phyloP scores from a whole-genome alignment of 2,113 vertebrate genomes.

The Mormyrus lacerda region DNA sequence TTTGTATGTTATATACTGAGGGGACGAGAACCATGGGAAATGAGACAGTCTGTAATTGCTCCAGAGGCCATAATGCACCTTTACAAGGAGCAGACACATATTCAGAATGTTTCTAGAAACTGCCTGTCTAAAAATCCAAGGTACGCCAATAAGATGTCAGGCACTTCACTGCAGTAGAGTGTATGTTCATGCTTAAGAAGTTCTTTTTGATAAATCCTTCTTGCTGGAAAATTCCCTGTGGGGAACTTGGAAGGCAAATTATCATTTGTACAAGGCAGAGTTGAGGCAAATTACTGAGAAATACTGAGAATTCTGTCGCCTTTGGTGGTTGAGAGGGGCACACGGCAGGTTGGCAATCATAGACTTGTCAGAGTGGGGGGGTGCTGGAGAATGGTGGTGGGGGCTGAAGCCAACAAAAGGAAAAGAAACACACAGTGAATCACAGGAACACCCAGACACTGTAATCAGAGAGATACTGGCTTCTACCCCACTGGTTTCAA shows the following conservation, averaged over 20 bases:
- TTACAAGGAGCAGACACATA: neutral
- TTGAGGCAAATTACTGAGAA: neutral
- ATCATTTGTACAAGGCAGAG: neutral
- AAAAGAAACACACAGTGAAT: neutral
- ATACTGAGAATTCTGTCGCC: neutral
- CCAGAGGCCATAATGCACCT: neutral
- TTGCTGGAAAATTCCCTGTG: neutral
- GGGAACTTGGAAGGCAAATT: neutral
- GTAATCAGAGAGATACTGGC: neutral
- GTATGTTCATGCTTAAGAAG: neutral
- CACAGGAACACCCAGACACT: neutral
- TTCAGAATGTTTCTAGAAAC: neutral
- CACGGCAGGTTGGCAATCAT: neutral
- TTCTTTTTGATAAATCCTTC: neutral
- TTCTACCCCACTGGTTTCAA: neutral
- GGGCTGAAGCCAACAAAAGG: neutral
- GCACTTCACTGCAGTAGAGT: neutral
- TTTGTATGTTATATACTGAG: neutral
- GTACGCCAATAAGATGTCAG: neutral
- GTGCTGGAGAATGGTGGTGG: neutral
- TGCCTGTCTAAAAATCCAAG: neutral
- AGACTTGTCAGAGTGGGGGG: neutral
- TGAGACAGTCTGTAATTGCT: neutral
- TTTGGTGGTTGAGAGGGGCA: neutral
- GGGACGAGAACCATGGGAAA: neutral